Evolutionary conservation across 2,888 invertebrate species (phyloP).

Genomic region (Tortrix viridana): DNA sequence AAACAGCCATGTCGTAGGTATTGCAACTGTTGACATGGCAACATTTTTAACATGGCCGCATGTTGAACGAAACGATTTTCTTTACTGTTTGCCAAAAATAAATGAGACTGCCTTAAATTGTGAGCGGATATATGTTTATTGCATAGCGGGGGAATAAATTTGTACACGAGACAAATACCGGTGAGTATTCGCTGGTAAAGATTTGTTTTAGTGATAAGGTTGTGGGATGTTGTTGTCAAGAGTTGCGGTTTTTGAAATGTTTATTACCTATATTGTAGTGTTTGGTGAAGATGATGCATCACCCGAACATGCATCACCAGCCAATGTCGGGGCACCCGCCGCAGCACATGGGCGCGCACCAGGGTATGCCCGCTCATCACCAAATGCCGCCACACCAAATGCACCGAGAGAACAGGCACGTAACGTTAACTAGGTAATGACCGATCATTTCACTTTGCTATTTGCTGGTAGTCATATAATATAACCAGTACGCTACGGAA

Average conservation of each 20-base stretch:
- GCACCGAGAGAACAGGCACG: slow-evolving; percentile 86
- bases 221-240: slow-evolving; percentile 70
- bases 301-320: slow-evolving; percentile 84
- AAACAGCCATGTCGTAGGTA: neutral
- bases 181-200: slow-evolving; percentile 59
- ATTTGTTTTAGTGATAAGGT: slow-evolving; percentile 49
- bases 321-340: slow-evolving; percentile 81
- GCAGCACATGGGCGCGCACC: slow-evolving; percentile 77
- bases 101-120: slow-evolving; percentile 65
- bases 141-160: slow-evolving; percentile 60
- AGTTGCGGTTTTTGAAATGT: slow-evolving; percentile 61
- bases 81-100: slow-evolving; percentile 91
- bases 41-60: slow-evolving; percentile 92
- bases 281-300: slow-evolving; percentile 81
- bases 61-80: slow-evolving; percentile 91
- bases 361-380: slow-evolving; percentile 82
- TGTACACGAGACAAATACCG: slow-evolving; percentile 59
- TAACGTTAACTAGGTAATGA: slow-evolving; percentile 77
- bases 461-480: slow-evolving; percentile 3
- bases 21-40: slow-evolving; percentile 46
- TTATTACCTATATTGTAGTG: slow-evolving; percentile 66
- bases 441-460: slow-evolving; percentile 54
- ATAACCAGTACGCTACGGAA: neutral
- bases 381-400: slow-evolving; percentile 87
- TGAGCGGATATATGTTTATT: slow-evolving; percentile 72